These are phyloP conservation scores for Melanaphis sacchari DNA, from an alignment of 1,140 invertebrate species.

Conservation along the genomic window DNA sequence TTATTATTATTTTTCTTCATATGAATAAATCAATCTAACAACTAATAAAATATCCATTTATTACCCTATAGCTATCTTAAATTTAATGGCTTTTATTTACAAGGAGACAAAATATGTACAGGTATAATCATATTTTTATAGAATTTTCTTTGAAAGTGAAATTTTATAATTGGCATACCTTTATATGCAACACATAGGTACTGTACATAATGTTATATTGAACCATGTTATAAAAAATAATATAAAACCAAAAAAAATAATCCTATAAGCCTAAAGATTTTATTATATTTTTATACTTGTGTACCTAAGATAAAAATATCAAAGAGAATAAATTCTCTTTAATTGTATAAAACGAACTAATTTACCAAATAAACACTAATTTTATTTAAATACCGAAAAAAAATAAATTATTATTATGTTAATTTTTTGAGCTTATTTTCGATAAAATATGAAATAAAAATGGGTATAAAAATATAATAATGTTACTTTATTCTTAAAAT, in stretches of 20 bases:
- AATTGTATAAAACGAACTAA: not conserved
- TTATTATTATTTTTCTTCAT: not conserved
- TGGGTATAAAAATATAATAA: not conserved
- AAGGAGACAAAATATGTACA: not conserved
- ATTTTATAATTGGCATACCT: not conserved
- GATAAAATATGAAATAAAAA: too few species aligned
- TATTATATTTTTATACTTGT: not conserved
- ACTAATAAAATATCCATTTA: not conserved
- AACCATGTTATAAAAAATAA: not conserved
- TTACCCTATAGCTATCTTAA: too few species aligned
- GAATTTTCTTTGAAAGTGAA: not conserved
- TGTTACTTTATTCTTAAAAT: not conserved
- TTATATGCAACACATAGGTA: too few species aligned
- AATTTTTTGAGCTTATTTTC: not conserved
- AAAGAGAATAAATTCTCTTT: not conserved
- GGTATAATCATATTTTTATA: not conserved
- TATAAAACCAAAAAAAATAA: not conserved
- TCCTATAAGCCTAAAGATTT: not conserved
- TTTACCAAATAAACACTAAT: not conserved
- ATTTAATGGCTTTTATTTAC: not conserved
- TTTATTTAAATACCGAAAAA: not conserved
- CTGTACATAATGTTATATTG: not conserved
- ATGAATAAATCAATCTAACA: not conserved
- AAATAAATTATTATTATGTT: conserved; percentile 9
- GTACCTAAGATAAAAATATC: not conserved